Base-by-base conservation (phyloP, 1,140 invertebrate genomes). In the Cataglyphis hispanica region DNA sequence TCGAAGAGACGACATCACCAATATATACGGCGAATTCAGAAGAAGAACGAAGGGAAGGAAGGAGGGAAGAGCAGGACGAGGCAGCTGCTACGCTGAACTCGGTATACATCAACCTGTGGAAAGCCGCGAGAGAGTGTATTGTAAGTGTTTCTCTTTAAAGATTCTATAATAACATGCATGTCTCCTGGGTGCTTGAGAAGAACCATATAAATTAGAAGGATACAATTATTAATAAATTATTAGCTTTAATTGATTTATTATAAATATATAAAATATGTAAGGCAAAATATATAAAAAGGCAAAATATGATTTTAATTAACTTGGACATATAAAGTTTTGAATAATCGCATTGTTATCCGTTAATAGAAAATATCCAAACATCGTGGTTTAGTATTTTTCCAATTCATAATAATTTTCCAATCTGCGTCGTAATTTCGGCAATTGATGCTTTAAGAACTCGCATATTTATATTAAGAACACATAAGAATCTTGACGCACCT, bases 71-170 rank as follows among this genome's bases (percentile, higher is more conserved):
- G 75, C 76, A 34, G 53, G 53, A 89, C 63, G 74, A 78, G 67
- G 87, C 91, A 91, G 87, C 91, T 88, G 86, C 86, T 91, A 92
- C 91, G 87, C 91, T 93, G 93, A 92, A 91, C 84, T 91, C 90
- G 80, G 88, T 92, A 90, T 92, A 94, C 85, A 89, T 94, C 95
- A 96, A 95, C 92, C 95, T 96, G 95, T 96, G 95, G 95, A 96
- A 94, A 93, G 93, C 95, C 91, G 95, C 95, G 87, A 95, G 93
- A 94, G 94, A 95, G 94, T 96, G 95, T 92, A 95, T 95, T 94
- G 95, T 96, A 81, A 95, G 95, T 95, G 91, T 86, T n/a, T 66
- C 37, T 10, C 34, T 75, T 67, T 56, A 72, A 78, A 19, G 10
- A 43, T 58, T n/a, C 16, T 4, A 19, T 13, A 22, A 34, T 70